phyloP scores from a whole-genome alignment of 2,113 vertebrate species.

The Electrona antarctica region DNA sequence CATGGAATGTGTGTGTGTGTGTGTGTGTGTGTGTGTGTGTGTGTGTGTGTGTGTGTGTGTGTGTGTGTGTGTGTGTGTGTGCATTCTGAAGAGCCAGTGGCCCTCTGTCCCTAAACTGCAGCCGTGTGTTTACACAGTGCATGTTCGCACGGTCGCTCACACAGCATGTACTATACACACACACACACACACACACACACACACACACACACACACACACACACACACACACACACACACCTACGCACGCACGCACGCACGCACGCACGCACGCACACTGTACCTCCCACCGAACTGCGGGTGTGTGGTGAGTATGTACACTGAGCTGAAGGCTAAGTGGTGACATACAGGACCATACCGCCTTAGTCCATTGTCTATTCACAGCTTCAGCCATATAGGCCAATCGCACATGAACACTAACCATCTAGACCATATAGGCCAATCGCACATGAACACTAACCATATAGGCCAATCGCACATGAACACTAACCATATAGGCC shows the following conservation, averaged over 20 bases:
- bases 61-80: slow-evolving; percentile 65
- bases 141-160: slow-evolving; percentile 51
- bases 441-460: too few relatives aligned
- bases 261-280: background rate
- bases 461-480: too few relatives aligned
- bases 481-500: too few relatives aligned
- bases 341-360: slow-evolving; percentile 24
- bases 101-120: slow-evolving; percentile 54
- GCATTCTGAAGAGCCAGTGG: slow-evolving; percentile 58
- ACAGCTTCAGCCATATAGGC: too few relatives aligned
- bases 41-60: too few relatives aligned
- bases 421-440: background rate
- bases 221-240: slow-evolving; percentile 25
- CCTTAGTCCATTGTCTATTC: too few relatives aligned
- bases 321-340: slow-evolving; percentile 41
- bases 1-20: slow-evolving; percentile 62
- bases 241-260: background rate
- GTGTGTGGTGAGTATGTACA: slow-evolving; percentile 24
- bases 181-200: slow-evolving; percentile 26
- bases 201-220: slow-evolving; percentile 19
- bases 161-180: slow-evolving; percentile 17
- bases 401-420: background rate
- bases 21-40: too few relatives aligned
- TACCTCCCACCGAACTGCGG: background rate
- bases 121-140: slow-evolving; percentile 63